phyloP scores from a whole-genome alignment of 2,888 invertebrate species.

The Lithophane socia region DNA sequence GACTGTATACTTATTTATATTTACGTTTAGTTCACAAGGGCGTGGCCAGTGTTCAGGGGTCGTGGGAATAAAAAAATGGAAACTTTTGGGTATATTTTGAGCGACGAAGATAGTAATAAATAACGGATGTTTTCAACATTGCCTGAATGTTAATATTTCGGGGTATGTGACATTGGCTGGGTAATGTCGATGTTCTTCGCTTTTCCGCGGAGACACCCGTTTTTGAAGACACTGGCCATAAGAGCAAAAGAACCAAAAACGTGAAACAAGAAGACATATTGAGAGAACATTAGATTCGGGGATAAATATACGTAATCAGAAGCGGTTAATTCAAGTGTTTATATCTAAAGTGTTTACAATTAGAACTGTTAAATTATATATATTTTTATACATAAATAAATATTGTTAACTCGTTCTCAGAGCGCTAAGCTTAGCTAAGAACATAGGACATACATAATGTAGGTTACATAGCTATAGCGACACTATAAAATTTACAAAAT shows the following conservation, averaged over 20 bases:
- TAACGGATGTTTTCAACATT: slow-evolving; percentile 19
- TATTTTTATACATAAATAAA: slow-evolving; percentile 75
- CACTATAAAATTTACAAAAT: slow-evolving; percentile 91
- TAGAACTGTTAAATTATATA: slow-evolving; percentile 67
- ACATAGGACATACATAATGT: slow-evolving; percentile 84
- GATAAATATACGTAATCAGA: slow-evolving; percentile 60
- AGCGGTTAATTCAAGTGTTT: slow-evolving; percentile 66
- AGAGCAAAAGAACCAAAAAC: slow-evolving; percentile 57
- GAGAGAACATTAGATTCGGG: slow-evolving; percentile 44
- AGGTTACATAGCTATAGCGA: slow-evolving; percentile 87
- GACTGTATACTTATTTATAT: slow-evolving; percentile 78
- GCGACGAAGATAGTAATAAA: slow-evolving; percentile 32
- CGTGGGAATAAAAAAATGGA: slow-evolving; percentile 36
- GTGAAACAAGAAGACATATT: slow-evolving; percentile 49
- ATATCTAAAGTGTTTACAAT: slow-evolving; percentile 68
- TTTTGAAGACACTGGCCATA: slow-evolving; percentile 63
- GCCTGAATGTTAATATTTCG: background rate
- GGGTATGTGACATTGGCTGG: slow-evolving; percentile 29
- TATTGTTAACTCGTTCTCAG: slow-evolving; percentile 84
- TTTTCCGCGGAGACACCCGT: slow-evolving; percentile 4
- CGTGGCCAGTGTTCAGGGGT: slow-evolving; percentile 70
- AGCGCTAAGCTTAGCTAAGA: slow-evolving; percentile 89
- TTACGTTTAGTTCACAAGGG: slow-evolving; percentile 67
- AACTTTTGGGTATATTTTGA: slow-evolving; percentile 50
- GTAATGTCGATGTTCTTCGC: slow-evolving; percentile 35